Percentiles rank a stretch among this genome's conserved stretches.
phyloP scores from a whole-genome alignment of 2,888 invertebrate genomes.

The Cosmorhoe ocellata region DNA sequence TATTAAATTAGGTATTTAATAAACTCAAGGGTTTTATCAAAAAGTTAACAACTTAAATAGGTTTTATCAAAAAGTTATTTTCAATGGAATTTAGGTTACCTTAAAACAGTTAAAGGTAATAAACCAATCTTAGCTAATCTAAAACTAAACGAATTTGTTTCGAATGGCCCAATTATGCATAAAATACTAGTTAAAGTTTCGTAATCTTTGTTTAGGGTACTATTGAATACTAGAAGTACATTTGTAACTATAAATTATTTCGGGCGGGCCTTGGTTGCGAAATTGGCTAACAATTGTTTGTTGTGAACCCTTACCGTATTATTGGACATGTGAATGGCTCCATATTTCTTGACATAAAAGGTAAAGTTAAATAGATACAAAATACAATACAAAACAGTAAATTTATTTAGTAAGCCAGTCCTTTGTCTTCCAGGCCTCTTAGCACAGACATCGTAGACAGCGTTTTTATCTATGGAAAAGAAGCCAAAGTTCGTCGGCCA shows the following conservation, averaged over 20 bases:
- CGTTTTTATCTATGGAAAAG: too few species aligned
- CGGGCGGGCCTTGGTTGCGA: constrained; percentile 17
- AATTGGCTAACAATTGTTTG: constrained; percentile 13
- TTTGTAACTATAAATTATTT: constrained; percentile 10
- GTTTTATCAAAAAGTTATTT: constrained; percentile 27
- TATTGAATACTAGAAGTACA: constrained; percentile 4
- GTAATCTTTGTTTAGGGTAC: constrained; percentile 19
- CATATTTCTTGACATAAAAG: neutral
- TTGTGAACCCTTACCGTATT: constrained; percentile 4
- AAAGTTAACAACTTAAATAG: constrained; percentile 25
- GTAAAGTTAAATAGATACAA: too few species aligned
- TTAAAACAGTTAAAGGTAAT: constrained; percentile 7
- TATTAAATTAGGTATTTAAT: too few species aligned
- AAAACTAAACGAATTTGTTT: constrained; percentile 20
- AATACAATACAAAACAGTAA: too few species aligned
- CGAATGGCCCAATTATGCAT: constrained; percentile 10
- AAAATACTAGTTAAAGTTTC: constrained; percentile 17
- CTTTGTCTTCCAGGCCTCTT: too few species aligned
- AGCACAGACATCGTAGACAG: too few species aligned
- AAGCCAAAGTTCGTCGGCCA: too few species aligned
- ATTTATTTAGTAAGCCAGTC: too few species aligned
- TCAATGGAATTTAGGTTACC: constrained; percentile 19
- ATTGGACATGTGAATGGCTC: constrained; percentile 5
- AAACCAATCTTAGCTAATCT: constrained; percentile 8
- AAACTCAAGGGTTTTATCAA: constrained; percentile 25